Base-by-base conservation (phyloP, 2,888 invertebrate genomes). In the Electrophaes corylata region DNA sequence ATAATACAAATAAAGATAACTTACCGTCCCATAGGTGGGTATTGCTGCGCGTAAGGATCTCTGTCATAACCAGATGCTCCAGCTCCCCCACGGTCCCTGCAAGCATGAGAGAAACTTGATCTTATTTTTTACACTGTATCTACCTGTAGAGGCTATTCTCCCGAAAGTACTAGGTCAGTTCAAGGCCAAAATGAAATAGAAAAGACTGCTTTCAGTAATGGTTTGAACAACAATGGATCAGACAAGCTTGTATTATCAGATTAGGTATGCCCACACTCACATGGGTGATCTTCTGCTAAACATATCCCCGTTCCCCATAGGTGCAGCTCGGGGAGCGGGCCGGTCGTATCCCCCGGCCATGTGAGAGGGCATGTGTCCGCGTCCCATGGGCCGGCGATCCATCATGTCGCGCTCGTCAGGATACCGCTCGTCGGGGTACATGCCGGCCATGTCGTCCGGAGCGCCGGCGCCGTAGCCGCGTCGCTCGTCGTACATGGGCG, bases 11-110 rank as follows among this genome's bases (percentile, higher is more conserved):
- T 2, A 45, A 43, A 35, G 43, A 55, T 37, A 56, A 52, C 92
- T 86, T 79, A 92, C 92, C 92, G 88, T 80, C 88, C 91, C 86
- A 91, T 86, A 6, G 91, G 88, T 0, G 91, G 81, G 77, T 92
- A 92, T 69, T 88, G 90, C 67, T 91, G 92, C 0, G 83, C 84
- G 20, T 92, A 92, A 4, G 91, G 91, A 57, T 92, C 92, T 59
- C 92, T 67, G 61, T 92, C 92, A 39, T 91, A 91, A 46, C 92
- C 92, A 10, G 84, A 86, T 0, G 84, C 84, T 11, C 83, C 84
- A 0, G 77, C 83, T 0, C 77, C 85, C 3, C 83, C 84, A 23
- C 87, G 87, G n/a, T 84, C 81, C 92, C 83, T 92, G 85, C 0
- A 74, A 81, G 51, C 1, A 14, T 10, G 16, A 20, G 8, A n/a